Base-by-base conservation (phyloP, 1,140 invertebrate species). In the Caenorhabditis brenneri region DNA sequence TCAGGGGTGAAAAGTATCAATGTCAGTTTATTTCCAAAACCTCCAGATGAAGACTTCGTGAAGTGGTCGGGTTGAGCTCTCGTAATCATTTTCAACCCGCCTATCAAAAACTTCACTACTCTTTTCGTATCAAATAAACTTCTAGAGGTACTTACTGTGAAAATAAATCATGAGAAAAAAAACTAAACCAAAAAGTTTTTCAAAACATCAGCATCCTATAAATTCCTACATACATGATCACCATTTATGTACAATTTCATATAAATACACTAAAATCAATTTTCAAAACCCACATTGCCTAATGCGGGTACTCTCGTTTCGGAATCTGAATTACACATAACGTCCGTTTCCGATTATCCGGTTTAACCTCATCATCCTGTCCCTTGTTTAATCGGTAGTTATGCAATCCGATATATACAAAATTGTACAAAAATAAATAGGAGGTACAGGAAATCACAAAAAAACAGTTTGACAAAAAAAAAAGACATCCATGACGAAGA, bases 321-420 rank as follows among this genome's bases (percentile, higher is more conserved):
- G 65, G 42, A 74, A 74, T 42, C 33, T 42, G 36, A 42, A 74
- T 42, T 42, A 39, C 36, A 74, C 33, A 74, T 74, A 74, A 24
- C 46, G 36, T 42, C 36, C n/a, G 65, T 42, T 42, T 42, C 36
- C 65, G 65, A 42, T 74, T 74, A 74, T 74, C 65, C 65, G 65
- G 65, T 74, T 74, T 74, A 74, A 74, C 65, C 65, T n/a, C 65
- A 15, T 36, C n/a, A 2, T 31, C 15, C 31, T 36, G 10, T 22
- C 31, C 55, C 15, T n/a, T 24, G 6, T 39, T 74, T 74, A 31
- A 74, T 74, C 36, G 65, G 65, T 42, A 42, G 58, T 74, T 74
- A 74, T 74, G 65, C 65, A 74, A 74, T 74, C 24, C n/a, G 29
- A 36, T 65, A n/a, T 39, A 74, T 24, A 74, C 9, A n/a, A 65